These are phyloP conservation scores for Corydoras maculifer DNA, from an alignment of 2,113 vertebrate genomes.

Conservation along the genomic window DNA sequence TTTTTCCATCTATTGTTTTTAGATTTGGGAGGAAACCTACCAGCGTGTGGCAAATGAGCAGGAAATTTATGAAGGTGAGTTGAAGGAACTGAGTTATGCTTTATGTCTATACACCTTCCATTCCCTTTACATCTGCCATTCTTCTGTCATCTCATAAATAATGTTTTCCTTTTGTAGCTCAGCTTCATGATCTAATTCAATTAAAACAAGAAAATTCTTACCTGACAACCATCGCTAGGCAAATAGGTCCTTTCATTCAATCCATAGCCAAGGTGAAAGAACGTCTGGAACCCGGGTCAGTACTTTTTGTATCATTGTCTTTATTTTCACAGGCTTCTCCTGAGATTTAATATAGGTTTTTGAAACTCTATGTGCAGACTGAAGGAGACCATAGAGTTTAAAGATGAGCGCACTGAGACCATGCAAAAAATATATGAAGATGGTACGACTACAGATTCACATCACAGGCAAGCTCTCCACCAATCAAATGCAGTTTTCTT, in stretches of 20 bases:
- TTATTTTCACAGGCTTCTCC: background rate
- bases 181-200: slow-evolving; percentile 75
- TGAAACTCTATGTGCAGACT: slow-evolving; percentile 50
- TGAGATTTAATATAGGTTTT: no score
- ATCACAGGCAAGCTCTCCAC: slow-evolving; percentile 51
- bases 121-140: no score
- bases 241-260: slow-evolving; percentile 73
- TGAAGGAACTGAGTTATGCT: no score
- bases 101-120: no score
- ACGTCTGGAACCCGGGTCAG: slow-evolving; percentile 75
- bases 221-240: slow-evolving; percentile 73
- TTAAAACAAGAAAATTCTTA: slow-evolving; percentile 75
- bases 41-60: slow-evolving; percentile 78
- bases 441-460: background rate
- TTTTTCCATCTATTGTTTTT: slow-evolving; percentile 32
- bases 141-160: background rate
- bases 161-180: slow-evolving; percentile 56
- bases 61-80: slow-evolving; percentile 79
- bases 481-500: background rate
- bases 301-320: background rate
- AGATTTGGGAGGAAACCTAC: slow-evolving; percentile 79
- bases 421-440: slow-evolving; percentile 52
- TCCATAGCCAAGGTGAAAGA: slow-evolving; percentile 82
- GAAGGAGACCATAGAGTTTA: slow-evolving; percentile 59
- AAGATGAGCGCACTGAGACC: slow-evolving; percentile 56